Evolutionary conservation across 35 echinoderm and acorn worm genomes (phyloP), one percentile per base, ranked within the genome.

Genomic region (Ophiothrix spiculata): DNA sequence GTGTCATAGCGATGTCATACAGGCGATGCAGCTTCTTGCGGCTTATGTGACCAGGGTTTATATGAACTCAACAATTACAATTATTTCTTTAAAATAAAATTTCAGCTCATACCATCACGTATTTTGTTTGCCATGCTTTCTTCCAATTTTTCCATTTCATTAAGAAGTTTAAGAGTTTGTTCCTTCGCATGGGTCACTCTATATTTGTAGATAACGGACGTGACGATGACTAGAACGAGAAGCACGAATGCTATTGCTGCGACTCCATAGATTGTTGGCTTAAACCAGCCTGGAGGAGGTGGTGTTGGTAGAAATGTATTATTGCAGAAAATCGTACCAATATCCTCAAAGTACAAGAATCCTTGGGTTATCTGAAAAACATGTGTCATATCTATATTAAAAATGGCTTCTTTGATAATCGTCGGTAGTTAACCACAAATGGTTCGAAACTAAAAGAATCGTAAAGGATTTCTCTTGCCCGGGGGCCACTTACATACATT

Each of bases 141-240:
- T 69, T 69, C 60, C 60, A 69, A 69, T 10, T 69, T 69, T 28
- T 69, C 60, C 60, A 69, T 69, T 28, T 69, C 60, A 69, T 69
- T 15, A 25, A 69, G 1, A 15, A 69, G 25, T n/a, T 69, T 69
- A 15, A 15, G 23, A 4, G 60, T 69, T n/a, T 69, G 60, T 69
- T 69, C 25, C 3, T 15, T 69, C 2, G 60, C 60, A 15, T 28
- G 60, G 6, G 17, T 69, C 60, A 25, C 60, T 4, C 60, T 15
- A n/a, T 10, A 10, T 2, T n/a, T 15, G 60, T 15, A 69, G 3
- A 69, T n/a, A 15, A 69, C 60, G 1, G 60, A 25, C 60, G 29
- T 25, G 17, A 69, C 29, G 60, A 69, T 69, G 60, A 69, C 29
- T 28, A 69, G 60, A 69, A 69, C 60, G 6, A 69, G 60, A 28